Evolutionary conservation across 2,113 vertebrate genomes (phyloP).

Genomic region (Ivindomyrus marchei): DNA sequence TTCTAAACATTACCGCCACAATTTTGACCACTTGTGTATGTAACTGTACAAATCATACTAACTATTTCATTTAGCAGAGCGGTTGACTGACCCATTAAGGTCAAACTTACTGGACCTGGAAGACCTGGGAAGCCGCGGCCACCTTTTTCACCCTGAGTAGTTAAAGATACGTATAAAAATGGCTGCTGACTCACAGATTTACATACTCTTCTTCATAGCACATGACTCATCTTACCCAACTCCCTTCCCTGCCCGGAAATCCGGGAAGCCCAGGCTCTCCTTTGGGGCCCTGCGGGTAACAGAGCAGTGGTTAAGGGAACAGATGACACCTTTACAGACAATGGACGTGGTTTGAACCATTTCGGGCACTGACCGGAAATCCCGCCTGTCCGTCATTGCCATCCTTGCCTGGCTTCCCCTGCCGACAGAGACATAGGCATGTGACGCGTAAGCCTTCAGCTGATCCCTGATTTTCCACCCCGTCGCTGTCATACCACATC

Average conservation of each 20-base stretch:
- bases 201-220: not conserved
- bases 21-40: not conserved
- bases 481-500: not conserved
- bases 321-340: not conserved
- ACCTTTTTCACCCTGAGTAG: conserved; percentile 80
- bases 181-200: not conserved
- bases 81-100: not conserved
- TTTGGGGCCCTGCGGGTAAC: conserved; percentile 65
- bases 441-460: not conserved
- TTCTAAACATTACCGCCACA: not conserved
- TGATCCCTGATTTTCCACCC: not conserved
- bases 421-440: conserved; percentile 32
- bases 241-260: conserved; percentile 71
- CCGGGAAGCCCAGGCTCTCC: conserved; percentile 73
- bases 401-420: conserved; percentile 96
- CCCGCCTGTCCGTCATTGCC: conserved; percentile 78
- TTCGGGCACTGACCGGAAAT: conserved; percentile 65
- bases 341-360: not conserved
- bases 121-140: conserved; percentile 76
- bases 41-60: not conserved
- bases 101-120: conserved; percentile 75
- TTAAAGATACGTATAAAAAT: not conserved
- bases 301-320: not conserved
- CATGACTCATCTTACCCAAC: conserved; percentile 62
- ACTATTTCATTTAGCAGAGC: not conserved